phyloP scores from a whole-genome alignment of 2,797 vertebrate species.

The Anisognathus igniventris region DNA sequence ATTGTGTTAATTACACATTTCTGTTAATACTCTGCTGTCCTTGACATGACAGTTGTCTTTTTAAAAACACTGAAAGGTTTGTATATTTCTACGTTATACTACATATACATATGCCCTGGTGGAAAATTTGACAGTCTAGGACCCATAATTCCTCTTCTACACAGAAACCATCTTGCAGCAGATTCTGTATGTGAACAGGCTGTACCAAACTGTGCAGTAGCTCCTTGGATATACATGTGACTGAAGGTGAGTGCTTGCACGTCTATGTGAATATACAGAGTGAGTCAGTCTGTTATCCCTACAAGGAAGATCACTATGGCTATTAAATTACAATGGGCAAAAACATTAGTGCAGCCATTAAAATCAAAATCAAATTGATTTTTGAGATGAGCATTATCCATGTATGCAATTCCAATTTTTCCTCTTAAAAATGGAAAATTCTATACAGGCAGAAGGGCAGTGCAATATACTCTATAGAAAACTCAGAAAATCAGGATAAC shows the following conservation, averaged over 20 bases:
- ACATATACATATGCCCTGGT: not conserved
- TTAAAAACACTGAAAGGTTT: not conserved
- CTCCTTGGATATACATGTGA: not conserved
- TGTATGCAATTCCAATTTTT: not conserved
- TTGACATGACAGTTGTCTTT: not conserved
- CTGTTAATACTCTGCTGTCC: not conserved
- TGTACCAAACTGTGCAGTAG: not conserved
- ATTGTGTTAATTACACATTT: not conserved
- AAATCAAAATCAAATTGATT: slow-evolving; percentile 30
- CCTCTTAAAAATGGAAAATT: not conserved
- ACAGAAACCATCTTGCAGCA: not conserved
- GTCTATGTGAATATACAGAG: not conserved
- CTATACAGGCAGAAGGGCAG: not conserved
- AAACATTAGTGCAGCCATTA: slow-evolving; percentile 14
- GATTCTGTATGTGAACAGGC: not conserved
- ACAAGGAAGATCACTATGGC: not conserved
- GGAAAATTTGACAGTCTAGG: not conserved
- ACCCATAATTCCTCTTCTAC: not conserved
- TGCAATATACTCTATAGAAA: not conserved
- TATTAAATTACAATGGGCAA: slow-evolving; percentile 18
- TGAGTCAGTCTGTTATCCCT: not conserved
- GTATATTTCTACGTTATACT: not conserved
- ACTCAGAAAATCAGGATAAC: not conserved
- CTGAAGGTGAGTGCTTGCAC: not conserved
- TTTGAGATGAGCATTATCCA: not conserved